Base-by-base conservation (phyloP, 1,140 invertebrate genomes). In the Lamellibrachia luymesi region DNA sequence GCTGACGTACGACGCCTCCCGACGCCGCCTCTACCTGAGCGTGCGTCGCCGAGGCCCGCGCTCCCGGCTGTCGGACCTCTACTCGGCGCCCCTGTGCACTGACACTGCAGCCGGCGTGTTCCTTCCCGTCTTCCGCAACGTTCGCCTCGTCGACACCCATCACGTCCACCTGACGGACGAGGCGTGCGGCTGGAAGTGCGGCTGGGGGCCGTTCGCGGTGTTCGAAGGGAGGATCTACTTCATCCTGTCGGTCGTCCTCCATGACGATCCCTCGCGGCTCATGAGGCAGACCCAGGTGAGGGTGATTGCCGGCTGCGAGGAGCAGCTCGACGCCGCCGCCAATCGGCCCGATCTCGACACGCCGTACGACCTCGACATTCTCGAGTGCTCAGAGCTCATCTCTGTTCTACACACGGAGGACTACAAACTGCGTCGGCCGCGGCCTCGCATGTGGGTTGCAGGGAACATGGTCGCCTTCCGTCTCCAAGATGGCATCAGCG, bases 211-310 rank as follows among this genome's bases (percentile, higher is more conserved):
- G 38, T 51, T 92, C 50, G 92, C 92, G 50, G 50, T 51, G 50
- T 27, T 56, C 52, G 92, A 92, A 17, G 92, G 92, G 56, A 51
- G 51, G n/a, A 52, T 92, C 92, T 92, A 92, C 52, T 92, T 92
- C 52, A 64, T 92, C 38, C 92, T 92, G 49, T 92, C 92, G 38
- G 92, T 50, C 27, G 92, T 92, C 8, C 51, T 92, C 25, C 27
- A 50, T 49, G 51, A 27, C 38, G 92, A 50, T 2, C 91, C 91
- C 6, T 50, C 91, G 49, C 52, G 38, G 51, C 56, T 92, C 27
- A 52, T 56, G 27, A 10, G 92, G 50, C 50, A 56, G 6, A 92
- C 51, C 25, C 50, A 92, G 92, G 10, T 92, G 50, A n/a, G 92
- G 50, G 49, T 38, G 50, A 38, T 92, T n/a, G 5, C 8, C 4